Evolutionary conservation across 2,888 invertebrate genomes (phyloP).

Genomic region (Macaria liturata): DNA sequence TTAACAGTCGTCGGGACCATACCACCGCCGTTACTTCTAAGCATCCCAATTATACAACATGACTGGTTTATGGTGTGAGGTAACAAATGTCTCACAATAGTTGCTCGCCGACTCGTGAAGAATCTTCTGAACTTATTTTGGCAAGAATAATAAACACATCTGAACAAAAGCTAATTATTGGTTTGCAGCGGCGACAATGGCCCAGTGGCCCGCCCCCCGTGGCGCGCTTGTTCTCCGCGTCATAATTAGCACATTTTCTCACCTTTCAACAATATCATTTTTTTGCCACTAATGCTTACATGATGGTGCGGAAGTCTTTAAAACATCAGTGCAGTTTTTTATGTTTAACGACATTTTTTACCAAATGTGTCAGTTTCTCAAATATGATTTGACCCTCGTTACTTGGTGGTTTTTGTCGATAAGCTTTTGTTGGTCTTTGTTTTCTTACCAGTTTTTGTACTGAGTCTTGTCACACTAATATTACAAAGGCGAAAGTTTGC

Average conservation of each 20-base stretch:
- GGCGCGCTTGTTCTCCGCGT: slow-evolving; percentile 56
- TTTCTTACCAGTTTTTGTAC: too few relatives aligned
- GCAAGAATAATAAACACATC: slow-evolving; percentile 62
- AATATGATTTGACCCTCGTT: slow-evolving; percentile 25
- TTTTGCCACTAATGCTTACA: slow-evolving; percentile 47
- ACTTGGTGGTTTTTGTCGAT: slow-evolving; percentile 1
- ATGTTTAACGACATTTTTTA: slow-evolving; percentile 37
- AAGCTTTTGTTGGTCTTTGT: too few relatives aligned
- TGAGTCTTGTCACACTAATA: too few relatives aligned
- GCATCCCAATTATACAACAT: slow-evolving; percentile 63
- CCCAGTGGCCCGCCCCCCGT: slow-evolving; percentile 50
- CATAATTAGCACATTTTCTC: slow-evolving; percentile 80
- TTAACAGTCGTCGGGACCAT: slow-evolving; percentile 35
- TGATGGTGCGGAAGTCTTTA: slow-evolving; percentile 43
- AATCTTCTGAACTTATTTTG: slow-evolving; percentile 60
- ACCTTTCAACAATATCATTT: slow-evolving; percentile 69
- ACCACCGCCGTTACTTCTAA: slow-evolving; percentile 28
- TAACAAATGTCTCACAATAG: slow-evolving; percentile 54
- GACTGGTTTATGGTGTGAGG: slow-evolving; percentile 58
- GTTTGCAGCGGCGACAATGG: slow-evolving; percentile 61
- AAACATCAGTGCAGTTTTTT: slow-evolving; percentile 34
- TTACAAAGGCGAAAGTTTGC: too few relatives aligned
- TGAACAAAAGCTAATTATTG: slow-evolving; percentile 78
- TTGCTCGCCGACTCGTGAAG: slow-evolving; percentile 71
- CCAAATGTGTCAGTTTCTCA: slow-evolving; percentile 14